Evolutionary conservation across 2,888 invertebrate genomes (phyloP), one percentile per base, ranked within the genome.

Genomic region (Octodonta nipae): DNA sequence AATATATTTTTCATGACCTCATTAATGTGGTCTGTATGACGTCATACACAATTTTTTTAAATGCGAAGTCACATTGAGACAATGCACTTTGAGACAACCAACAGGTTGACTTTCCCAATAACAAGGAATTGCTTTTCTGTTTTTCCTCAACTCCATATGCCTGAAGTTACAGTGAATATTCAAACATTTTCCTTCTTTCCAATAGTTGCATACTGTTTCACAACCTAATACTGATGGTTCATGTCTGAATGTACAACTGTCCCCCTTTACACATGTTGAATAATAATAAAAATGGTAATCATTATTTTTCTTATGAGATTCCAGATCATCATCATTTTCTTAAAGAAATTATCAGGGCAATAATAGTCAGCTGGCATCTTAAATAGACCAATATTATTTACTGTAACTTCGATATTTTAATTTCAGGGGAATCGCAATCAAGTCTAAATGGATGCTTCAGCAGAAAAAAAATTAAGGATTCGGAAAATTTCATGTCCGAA

Each of bases 231-330:
- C 87, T 35, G 77, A 71, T 32, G 83, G 79, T 61, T 85, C 84
- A 67, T 88, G 88, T 43, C 88, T 74, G 61, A 78, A 88, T 37
- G 75, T 75, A 63, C 87, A 88, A 49, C 65, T 72, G 48, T 78
- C 75, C 39, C 85, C 86, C 86, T 85, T 86, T 42, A 74, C 75
- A 60, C 86, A 87, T 41, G 79, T 80, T 34, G 85, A 85, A 59
- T 86, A 85, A 60, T 82, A 87, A 64, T 78, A 87, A 67, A 85
- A 87, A 64, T 86, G 86, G 63, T 86, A 87, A 62, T 86, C 86
- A 62, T 82, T 78, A 60, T 79, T 76, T 66, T 78, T 79, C 53
- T 74, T 70, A 49, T 74, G 75, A 49, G 75, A 75, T 64, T 78
- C 78, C 73, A 79, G 73, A 44, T 58, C 58, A 25, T n/a, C n/a